phyloP scores from a whole-genome alignment of 2,113 vertebrate species.

The Danionella cerebrum region DNA sequence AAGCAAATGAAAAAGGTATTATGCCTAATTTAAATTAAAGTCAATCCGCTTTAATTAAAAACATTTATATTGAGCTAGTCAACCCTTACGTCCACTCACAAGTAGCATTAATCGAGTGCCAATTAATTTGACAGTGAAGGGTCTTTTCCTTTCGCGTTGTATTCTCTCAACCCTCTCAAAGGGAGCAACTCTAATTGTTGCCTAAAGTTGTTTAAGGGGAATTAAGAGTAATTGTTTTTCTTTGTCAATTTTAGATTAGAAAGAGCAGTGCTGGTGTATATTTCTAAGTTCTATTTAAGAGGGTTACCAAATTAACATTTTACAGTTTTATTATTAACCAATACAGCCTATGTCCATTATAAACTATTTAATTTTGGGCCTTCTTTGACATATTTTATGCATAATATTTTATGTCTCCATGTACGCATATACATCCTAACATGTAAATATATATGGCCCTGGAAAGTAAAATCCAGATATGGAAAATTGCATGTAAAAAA shows the following conservation, averaged over 20 bases:
- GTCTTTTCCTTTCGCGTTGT: conserved; percentile 28
- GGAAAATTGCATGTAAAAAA: not conserved
- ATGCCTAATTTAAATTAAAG: conserved; percentile 64
- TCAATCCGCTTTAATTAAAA: conserved; percentile 72
- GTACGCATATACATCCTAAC: no score
- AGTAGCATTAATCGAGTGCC: conserved; percentile 61
- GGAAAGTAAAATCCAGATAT: not conserved
- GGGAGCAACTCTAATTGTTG: conserved; percentile 55
- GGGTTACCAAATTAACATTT: conserved; percentile 46
- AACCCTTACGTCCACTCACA: conserved; percentile 60
- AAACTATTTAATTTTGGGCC: no score
- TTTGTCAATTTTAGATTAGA: conserved; percentile 65
- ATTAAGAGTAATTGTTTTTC: conserved; percentile 64
- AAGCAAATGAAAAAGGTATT: conserved; percentile 61
- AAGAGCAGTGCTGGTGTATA: conserved; percentile 54
- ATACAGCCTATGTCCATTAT: conserved; percentile 51
- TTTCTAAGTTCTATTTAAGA: conserved; percentile 54
- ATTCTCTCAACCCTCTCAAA: conserved; percentile 37
- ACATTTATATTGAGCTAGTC: conserved; percentile 66
- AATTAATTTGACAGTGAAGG: conserved; percentile 59
- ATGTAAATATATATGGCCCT: not conserved
- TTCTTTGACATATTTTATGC: no score
- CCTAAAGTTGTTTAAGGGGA: conserved; percentile 60
- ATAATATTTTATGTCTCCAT: no score
- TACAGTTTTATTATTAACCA: no score